Evolutionary conservation across 2,113 vertebrate genomes (phyloP).

Genomic region (Pycnonotus jocosus): DNA sequence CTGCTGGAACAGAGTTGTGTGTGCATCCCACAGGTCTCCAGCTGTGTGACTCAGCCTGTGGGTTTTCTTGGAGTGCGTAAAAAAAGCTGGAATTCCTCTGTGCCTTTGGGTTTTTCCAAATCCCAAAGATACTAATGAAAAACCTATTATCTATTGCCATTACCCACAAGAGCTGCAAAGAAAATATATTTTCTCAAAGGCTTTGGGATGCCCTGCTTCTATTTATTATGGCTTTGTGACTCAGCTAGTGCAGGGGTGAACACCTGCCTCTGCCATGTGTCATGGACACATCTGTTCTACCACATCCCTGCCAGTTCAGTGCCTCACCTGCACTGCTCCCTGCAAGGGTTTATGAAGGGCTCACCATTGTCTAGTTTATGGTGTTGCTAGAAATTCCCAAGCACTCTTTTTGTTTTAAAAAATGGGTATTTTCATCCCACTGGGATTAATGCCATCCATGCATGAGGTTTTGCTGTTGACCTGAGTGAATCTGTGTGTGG

Average conservation of each 20-base stretch:
- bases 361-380: neutral
- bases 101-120: neutral
- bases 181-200: neutral
- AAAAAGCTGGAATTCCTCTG: neutral
- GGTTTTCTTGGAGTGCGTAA: neutral
- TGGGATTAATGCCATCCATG: neutral
- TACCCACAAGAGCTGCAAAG: neutral
- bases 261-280: neutral
- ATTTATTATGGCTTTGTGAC: neutral
- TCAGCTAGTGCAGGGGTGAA: neutral
- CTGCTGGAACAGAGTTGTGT: neutral
- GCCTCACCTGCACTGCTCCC: neutral
- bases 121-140: neutral
- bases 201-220: neutral
- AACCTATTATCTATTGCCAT: neutral
- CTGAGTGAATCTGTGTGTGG: neutral
- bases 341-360: neutral
- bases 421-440: neutral
- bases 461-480: neutral
- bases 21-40: neutral
- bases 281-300: rapidly evolving
- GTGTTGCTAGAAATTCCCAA: neutral
- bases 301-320: neutral
- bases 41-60: neutral
- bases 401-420: neutral